Evolutionary conservation across 2,888 invertebrate genomes (phyloP), one percentile per base, ranked within the genome.

Genomic region (Pristionchus mayeri): DNA sequence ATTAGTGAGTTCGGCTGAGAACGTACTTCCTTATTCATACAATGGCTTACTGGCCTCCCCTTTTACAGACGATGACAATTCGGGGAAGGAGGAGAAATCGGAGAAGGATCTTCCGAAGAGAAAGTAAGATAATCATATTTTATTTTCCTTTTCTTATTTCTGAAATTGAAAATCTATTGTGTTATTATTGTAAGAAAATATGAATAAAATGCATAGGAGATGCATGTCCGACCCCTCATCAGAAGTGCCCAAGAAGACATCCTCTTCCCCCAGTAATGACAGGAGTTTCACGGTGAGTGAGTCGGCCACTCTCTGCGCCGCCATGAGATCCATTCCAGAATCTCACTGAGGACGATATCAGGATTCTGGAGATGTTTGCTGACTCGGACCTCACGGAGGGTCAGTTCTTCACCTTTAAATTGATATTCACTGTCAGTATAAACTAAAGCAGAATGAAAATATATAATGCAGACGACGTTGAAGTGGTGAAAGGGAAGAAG

Each of bases 271-370:
- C 24, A 60, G 60, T 18, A 60, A 27, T 11, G 60, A 60, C 30
- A 60, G 11, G 30, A 24, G 7, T n/a, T 21, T 13, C 54, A 54
- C n/a, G 9, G 16, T 54, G 21, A 54, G 54, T 16, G n/a, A n/a
- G n/a, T n/a, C n/a, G n/a, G n/a, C n/a, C n/a, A n/a, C n/a, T n/a
- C n/a, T n/a, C n/a, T n/a, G n/a, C n/a, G n/a, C n/a, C n/a, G n/a
- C n/a, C n/a, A n/a, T n/a, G n/a, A 18, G 54, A 54, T 18, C 3
- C 37, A 67, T 21, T 37, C 1, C 60, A 60, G 60, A 30, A 60
- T 4, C 67, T 67, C 37, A 67, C 67, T n/a, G 67, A 67, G 21
- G 67, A 67, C 21, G 67, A 67, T 37, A n/a, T 67, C 30, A 67
- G n/a, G 67, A 67, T 67, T 6, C 18, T 67, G 6, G 67, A 34